A percentile compares a stretch with the other conserved stretches of the same genome.
phyloP scores from a whole-genome alignment of 2,888 invertebrate species.

The Busseola fusca region DNA sequence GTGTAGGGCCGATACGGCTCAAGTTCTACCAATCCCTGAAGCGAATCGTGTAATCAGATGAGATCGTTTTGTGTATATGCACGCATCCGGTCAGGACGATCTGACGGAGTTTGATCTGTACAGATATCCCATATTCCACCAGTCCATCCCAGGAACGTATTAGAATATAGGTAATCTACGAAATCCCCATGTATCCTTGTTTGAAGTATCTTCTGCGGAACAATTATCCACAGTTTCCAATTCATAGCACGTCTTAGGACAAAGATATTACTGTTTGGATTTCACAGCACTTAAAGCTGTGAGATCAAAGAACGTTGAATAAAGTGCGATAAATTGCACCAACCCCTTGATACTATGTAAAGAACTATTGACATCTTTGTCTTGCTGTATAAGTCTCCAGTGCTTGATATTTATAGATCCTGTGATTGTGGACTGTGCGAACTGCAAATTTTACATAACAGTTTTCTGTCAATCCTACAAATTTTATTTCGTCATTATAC shows the following conservation, averaged over 20 bases:
- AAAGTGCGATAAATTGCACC: constrained; percentile 56
- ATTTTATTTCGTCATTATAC: neutral
- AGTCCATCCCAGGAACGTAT: neutral
- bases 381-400: constrained; percentile 10
- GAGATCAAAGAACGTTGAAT: constrained; percentile 52
- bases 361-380: constrained; percentile 29
- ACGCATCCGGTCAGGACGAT: neutral
- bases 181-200: constrained; percentile 8
- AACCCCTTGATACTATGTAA: constrained; percentile 42
- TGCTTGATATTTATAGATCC: constrained; percentile 40
- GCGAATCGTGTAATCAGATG: neutral
- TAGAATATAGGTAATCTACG: neutral
- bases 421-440: constrained; percentile 11
- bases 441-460: neutral
- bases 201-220: constrained; percentile 15
- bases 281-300: constrained; percentile 32
- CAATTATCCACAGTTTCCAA: constrained; percentile 24
- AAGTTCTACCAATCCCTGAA: constrained; percentile 1
- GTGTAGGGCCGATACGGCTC: neutral
- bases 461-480: neutral
- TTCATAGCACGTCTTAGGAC: constrained; percentile 7
- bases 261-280: constrained; percentile 29
- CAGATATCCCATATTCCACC: neutral
- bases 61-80: neutral
- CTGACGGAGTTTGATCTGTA: too few relatives aligned